phyloP scores from a whole-genome alignment of 2,113 vertebrate genomes.

The Oryzias curvinotus region DNA sequence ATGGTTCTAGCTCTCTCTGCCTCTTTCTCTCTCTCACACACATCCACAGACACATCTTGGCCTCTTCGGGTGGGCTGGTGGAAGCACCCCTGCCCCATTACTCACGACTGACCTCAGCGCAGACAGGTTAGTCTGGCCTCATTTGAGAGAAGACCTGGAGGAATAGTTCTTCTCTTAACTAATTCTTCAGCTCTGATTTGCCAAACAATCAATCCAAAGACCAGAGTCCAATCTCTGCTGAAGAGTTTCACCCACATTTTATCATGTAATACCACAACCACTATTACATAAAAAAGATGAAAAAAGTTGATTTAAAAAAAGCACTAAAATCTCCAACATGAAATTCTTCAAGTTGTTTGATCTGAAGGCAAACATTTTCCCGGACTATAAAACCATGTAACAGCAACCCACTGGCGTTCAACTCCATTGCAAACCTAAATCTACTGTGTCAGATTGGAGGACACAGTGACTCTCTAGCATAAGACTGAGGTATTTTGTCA shows the following conservation, averaged over 20 bases:
- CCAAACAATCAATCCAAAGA: constrained; percentile 2
- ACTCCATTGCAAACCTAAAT: constrained; percentile 60
- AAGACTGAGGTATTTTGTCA: constrained; percentile 17
- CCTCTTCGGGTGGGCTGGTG: constrained; percentile 46
- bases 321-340: too few relatives aligned
- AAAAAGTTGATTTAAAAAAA: too few relatives aligned
- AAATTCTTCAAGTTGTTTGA: background rate
- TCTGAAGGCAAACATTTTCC: constrained; percentile 7
- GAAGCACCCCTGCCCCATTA: constrained; percentile 50
- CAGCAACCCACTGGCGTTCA: constrained; percentile 29
- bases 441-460: constrained; percentile 61
- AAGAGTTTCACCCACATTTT: constrained; percentile 35
- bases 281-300: background rate
- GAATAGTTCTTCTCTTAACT: constrained; percentile 24
- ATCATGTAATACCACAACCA: constrained; percentile 4
- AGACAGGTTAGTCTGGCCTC: constrained; percentile 42
- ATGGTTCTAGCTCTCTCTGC: constrained; percentile 8
- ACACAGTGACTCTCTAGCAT: constrained; percentile 37
- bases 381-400: constrained; percentile 57
- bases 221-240: background rate
- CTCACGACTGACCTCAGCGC: constrained; percentile 59
- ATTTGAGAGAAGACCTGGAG: constrained; percentile 11
- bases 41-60: constrained; percentile 20
- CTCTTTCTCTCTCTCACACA: constrained; percentile 19
- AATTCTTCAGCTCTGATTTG: constrained; percentile 39